Conservation (phyloP, 2,797 vertebrate genomes). For the Mycteria americana region DNA sequence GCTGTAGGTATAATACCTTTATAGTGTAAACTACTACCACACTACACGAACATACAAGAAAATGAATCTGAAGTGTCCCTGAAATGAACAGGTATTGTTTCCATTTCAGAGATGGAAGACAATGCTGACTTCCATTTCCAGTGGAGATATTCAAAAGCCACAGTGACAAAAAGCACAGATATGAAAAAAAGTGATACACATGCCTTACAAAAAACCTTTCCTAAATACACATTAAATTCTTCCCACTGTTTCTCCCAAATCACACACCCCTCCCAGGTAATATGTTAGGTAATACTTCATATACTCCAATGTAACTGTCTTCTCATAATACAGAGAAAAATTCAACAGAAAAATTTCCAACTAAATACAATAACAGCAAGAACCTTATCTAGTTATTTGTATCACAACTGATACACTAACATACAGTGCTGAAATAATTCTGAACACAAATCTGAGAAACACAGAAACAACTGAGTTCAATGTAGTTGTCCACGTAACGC, state of each 20-base stretch:
- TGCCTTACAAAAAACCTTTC: not conserved
- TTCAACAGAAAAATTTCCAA: not conserved
- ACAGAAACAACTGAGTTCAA: not conserved
- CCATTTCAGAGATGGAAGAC: conserved; percentile 7
- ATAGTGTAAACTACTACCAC: not conserved
- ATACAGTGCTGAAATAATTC: not conserved
- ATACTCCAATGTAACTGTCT: not conserved
- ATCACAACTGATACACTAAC: not conserved
- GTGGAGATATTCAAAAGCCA: not conserved
- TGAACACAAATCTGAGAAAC: not conserved
- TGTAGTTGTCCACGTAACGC: not conserved
- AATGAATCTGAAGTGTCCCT: not conserved
- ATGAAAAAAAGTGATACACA: not conserved
- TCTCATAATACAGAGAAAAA: not conserved
- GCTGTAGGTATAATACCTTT: not conserved
- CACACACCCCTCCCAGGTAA: not conserved
- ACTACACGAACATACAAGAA: not conserved
- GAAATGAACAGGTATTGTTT: not conserved
- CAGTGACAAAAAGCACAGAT: not conserved
- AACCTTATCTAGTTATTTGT: not conserved
- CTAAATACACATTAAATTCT: not conserved
- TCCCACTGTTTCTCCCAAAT: not conserved
- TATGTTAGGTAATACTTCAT: not conserved
- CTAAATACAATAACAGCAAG: not conserved
- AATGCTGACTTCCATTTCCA: not conserved